phyloP scores from a whole-genome alignment of 2,797 vertebrate genomes.

The Halcyon chelicuti region DNA sequence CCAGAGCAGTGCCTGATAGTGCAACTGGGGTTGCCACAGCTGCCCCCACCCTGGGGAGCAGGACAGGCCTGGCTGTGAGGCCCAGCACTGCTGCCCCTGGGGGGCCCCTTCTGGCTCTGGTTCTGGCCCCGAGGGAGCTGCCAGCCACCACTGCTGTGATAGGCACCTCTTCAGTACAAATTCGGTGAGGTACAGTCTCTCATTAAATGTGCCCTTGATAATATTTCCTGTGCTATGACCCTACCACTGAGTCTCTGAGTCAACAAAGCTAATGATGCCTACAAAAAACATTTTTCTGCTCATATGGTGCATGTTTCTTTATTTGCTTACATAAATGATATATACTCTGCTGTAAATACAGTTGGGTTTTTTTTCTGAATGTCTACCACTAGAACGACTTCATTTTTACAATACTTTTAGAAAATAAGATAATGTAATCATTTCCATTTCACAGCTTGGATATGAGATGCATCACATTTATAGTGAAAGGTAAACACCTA shows the following conservation, averaged over 20 bases:
- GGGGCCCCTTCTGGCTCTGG: background rate
- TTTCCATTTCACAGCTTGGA: background rate
- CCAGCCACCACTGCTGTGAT: background rate
- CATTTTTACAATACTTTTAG: background rate
- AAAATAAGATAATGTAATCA: background rate
- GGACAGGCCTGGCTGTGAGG: background rate
- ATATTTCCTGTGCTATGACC: background rate
- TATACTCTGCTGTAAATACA: background rate
- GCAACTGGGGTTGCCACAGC: background rate
- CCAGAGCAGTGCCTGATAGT: accelerated
- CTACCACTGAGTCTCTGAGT: background rate
- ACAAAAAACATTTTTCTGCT: background rate
- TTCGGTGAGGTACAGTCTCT: background rate
- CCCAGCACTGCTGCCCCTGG: no score
- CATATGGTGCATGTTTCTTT: background rate
- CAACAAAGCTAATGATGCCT: accelerated
- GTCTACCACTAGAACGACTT: background rate
- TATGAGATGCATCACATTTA: background rate
- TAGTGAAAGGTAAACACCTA: background rate
- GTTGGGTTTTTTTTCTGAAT: background rate
- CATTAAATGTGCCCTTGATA: background rate
- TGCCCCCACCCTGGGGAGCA: accelerated
- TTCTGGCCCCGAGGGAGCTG: background rate
- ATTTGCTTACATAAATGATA: background rate
- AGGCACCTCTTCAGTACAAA: background rate